Conservation (phyloP, 2,888 invertebrate genomes). For the Camptogramma bilineatum region DNA sequence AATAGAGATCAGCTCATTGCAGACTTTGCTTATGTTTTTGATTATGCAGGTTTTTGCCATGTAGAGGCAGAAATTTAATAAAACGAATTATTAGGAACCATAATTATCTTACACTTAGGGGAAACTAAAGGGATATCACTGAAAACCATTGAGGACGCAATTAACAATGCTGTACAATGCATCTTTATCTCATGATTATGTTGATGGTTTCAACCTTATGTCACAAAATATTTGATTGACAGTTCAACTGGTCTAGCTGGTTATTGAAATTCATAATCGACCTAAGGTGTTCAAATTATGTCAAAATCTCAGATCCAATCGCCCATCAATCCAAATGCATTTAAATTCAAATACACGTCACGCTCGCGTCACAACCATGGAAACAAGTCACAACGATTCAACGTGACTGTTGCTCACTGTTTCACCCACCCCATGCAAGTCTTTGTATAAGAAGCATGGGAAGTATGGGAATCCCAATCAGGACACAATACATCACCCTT, state of each 20-base stretch:
- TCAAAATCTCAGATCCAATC: constrained; percentile 37
- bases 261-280: constrained; percentile 24
- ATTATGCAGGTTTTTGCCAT: too few relatives aligned
- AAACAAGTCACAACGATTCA: constrained; percentile 77
- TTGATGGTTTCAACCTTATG: not conserved
- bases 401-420: constrained; percentile 58
- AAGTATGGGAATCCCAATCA: constrained; percentile 80
- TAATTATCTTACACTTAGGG: too few relatives aligned
- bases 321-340: constrained; percentile 57
- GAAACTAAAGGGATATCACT: too few relatives aligned
- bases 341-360: constrained; percentile 72
- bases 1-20: too few relatives aligned
- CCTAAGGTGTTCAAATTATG: constrained; percentile 27
- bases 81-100: too few relatives aligned
- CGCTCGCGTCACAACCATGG: constrained; percentile 71
- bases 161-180: not conserved
- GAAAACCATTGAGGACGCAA: not conserved
- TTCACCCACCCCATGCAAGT: constrained; percentile 57
- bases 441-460: constrained; percentile 60
- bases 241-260: not conserved
- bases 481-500: constrained; percentile 59
- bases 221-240: constrained; percentile 1
- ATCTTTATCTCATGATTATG: not conserved
- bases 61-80: too few relatives aligned
- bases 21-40: too few relatives aligned